phyloP scores from a whole-genome alignment of 64 coral and sea anemone species.

The Montipora capricornis region DNA sequence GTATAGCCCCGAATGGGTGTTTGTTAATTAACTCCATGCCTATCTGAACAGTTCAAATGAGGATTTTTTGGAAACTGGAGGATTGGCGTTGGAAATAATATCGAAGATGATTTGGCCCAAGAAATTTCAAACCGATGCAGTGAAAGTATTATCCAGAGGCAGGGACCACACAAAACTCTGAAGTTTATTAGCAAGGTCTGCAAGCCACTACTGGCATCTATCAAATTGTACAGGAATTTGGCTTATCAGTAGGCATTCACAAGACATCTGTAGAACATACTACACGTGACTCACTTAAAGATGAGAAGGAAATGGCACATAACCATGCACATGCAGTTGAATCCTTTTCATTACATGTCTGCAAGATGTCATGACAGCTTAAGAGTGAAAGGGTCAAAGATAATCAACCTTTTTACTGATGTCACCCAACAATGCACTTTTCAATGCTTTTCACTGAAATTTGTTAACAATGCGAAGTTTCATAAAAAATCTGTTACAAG shows the following conservation, averaged over 20 bases:
- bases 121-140: too few relatives aligned
- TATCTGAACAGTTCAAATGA: conserved; percentile 83
- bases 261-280: conserved; percentile 60
- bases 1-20: conserved; percentile 38
- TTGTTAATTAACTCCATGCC: conserved; percentile 60
- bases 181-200: conserved; percentile 63
- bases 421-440: background rate
- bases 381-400: background rate
- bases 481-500: background rate
- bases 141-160: too few relatives aligned
- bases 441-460: conserved; percentile 54
- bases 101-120: background rate
- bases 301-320: too few relatives aligned
- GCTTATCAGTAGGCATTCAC: conserved; percentile 43
- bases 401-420: too few relatives aligned
- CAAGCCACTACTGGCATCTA: conserved; percentile 71
- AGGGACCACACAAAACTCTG: conserved; percentile 59
- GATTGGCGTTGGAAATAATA: conserved; percentile 62
- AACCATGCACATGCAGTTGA: too few relatives aligned
- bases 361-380: too few relatives aligned
- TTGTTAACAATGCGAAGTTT: too few relatives aligned
- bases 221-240: conserved; percentile 42
- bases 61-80: conserved; percentile 56
- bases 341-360: too few relatives aligned
- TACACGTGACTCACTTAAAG: too few relatives aligned